phyloP scores from a whole-genome alignment of 1,140 invertebrate genomes.

The Orussus abietinus region DNA sequence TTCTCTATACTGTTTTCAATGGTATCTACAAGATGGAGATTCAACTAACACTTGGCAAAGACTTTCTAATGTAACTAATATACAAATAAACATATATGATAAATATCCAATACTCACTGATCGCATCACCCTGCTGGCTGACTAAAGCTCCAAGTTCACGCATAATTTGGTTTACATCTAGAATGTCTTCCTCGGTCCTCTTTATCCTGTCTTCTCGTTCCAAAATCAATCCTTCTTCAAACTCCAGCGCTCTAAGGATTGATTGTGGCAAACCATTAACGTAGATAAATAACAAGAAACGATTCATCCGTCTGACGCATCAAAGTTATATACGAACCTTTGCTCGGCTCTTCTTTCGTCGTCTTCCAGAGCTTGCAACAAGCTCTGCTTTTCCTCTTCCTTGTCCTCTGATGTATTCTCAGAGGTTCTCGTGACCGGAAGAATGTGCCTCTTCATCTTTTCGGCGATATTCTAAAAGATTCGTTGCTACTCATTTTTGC shows the following conservation, averaged over 20 bases:
- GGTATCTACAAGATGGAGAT: slow-evolving; percentile 62
- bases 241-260: slow-evolving; percentile 58
- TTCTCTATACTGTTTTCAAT: slow-evolving; percentile 86
- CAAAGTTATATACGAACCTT: slow-evolving; percentile 37
- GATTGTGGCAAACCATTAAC: too few relatives aligned
- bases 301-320: too few relatives aligned
- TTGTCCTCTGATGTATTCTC: slow-evolving; percentile 43
- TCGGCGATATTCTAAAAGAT: slow-evolving; percentile 66
- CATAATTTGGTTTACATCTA: slow-evolving; percentile 92
- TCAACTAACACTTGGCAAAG: neutral
- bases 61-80: slow-evolving; percentile 13
- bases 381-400: slow-evolving; percentile 46
- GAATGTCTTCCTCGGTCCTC: slow-evolving; percentile 78
- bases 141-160: slow-evolving; percentile 78
- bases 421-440: slow-evolving; percentile 47
- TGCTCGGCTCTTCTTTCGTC: slow-evolving; percentile 31
- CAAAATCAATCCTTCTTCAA: slow-evolving; percentile 70
- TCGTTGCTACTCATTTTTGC: too few relatives aligned
- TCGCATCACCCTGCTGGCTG: slow-evolving; percentile 73
- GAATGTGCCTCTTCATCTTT: slow-evolving; percentile 73
- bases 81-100: slow-evolving; percentile 15
- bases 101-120: slow-evolving; percentile 64
- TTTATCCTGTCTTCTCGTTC: slow-evolving; percentile 71
- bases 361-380: slow-evolving; percentile 40
- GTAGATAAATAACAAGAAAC: too few relatives aligned